Evolutionary conservation across 2,113 vertebrate genomes (phyloP), one percentile per base, ranked within the genome.

Genomic region (Leucopsar rothschildi): DNA sequence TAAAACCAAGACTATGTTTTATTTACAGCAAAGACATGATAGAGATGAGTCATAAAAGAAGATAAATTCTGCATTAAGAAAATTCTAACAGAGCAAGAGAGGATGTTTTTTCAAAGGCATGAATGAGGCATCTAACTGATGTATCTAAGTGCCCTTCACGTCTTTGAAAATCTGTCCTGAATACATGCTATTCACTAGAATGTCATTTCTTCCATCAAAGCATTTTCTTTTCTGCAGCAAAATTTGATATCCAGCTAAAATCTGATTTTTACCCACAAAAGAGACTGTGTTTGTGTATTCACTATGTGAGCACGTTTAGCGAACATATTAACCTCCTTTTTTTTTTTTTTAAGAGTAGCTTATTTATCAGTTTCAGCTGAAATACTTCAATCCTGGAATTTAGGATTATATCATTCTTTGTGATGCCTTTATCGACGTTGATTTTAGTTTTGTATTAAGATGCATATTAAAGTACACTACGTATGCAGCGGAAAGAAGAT

Each of bases 21-120:
- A 90, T 95, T 94, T 95, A 86, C 85, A 92, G 75, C 55, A 86
- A 94, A 81, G 52, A 47, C 3, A 8, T 70, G 44, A 77, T 33
- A 70, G 63, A 77, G 79, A 80, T 95, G 93, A 97, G 79, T 95
- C 95, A 95, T 69, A 88, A 95, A 96, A 69, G 76, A 83, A 91
- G 79, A 78, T 13, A 88, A 88, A 77, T 53, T 71, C 25, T 77
- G 35, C 4, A 2, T 90, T 73, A 53, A 80, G 31, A 68, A 81
- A 93, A 86, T 45, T 64, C 27, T 73, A 59, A 83, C 42, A 91
- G 45, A 87, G 35, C 24, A 80, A 68, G 17, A 76, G 24, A 94
- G 17, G 33, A 81, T 50, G 50, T n/a, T 90, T 89, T 88, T 88
- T 86, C 82, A 92, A 93, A 95, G 77, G 47, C 29, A 61, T 60